Evolutionary conservation across 2,113 vertebrate genomes (phyloP).

Genomic region (Marcusenius ussheri): DNA sequence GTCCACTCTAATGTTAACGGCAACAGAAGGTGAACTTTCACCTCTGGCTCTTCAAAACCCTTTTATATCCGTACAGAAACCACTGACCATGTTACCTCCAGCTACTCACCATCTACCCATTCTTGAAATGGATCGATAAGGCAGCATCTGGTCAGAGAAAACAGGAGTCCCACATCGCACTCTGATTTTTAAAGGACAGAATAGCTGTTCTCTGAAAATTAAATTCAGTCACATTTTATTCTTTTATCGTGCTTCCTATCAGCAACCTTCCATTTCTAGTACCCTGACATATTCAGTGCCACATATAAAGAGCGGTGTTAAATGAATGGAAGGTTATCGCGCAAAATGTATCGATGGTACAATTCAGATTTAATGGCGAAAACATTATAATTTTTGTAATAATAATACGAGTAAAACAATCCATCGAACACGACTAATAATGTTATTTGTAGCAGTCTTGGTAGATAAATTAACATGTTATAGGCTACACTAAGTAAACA

Average conservation of each 20-base stretch:
- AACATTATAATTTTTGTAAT: neutral
- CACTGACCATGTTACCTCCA: slow-evolving; percentile 62
- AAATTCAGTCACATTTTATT: slow-evolving; percentile 61
- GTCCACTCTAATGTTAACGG: slow-evolving; percentile 43
- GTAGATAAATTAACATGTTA: neutral
- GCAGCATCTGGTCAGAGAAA: slow-evolving; percentile 66
- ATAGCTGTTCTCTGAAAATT: slow-evolving; percentile 64
- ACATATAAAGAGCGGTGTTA: neutral
- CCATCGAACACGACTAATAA: neutral
- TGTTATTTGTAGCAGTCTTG: neutral
- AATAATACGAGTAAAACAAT: neutral
- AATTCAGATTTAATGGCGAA: neutral
- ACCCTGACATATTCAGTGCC: neutral
- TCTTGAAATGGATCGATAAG: slow-evolving; percentile 58
- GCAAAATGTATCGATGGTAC: neutral
- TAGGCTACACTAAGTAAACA: neutral
- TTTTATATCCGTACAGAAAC: slow-evolving; percentile 44
- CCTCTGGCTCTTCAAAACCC: slow-evolving; percentile 47
- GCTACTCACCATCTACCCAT: slow-evolving; percentile 51
- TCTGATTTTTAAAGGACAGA: slow-evolving; percentile 52
- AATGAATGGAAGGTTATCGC: neutral
- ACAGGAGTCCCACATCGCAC: slow-evolving; percentile 59
- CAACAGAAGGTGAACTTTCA: slow-evolving; percentile 63
- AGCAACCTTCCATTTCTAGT: slow-evolving; percentile 26
- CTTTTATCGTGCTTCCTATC: slow-evolving; percentile 45